Conservation (phyloP, 53 echinoderm and acorn worm species). For the Paracentrotus lividus region DNA sequence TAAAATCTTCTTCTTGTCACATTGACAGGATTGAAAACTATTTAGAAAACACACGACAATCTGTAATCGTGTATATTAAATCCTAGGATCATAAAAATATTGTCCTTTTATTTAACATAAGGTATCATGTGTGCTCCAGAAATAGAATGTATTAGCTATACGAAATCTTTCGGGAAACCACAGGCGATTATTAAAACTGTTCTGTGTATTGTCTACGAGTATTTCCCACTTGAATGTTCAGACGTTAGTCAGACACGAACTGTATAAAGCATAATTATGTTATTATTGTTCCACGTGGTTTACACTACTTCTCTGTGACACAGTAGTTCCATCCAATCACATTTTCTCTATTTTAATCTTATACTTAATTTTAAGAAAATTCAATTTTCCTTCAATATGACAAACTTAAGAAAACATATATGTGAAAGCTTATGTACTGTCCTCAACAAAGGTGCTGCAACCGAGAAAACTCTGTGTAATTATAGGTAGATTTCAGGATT, state of each 20-base stretch:
- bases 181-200: not conserved
- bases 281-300: not conserved
- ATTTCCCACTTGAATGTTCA: not conserved
- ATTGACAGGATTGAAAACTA: too few species aligned
- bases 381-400: not conserved
- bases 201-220: not conserved
- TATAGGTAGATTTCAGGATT: not conserved
- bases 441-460: too few species aligned
- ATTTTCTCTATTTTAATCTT: not conserved
- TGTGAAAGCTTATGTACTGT: conserved; percentile 19
- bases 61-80: too few species aligned
- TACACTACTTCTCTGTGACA: not conserved
- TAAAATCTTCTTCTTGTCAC: not conserved
- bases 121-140: not conserved
- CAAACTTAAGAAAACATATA: not conserved
- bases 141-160: conserved; percentile 12
- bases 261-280: too few species aligned
- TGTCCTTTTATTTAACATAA: not conserved
- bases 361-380: not conserved
- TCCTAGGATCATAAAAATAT: too few species aligned
- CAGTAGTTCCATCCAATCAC: not conserved
- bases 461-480: too few species aligned
- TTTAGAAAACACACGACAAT: too few species aligned
- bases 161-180: not conserved
- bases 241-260: not conserved